These are phyloP conservation scores for Talpa occidentalis DNA, from an alignment of 2,113 vertebrate species.

Conservation along the genomic window DNA sequence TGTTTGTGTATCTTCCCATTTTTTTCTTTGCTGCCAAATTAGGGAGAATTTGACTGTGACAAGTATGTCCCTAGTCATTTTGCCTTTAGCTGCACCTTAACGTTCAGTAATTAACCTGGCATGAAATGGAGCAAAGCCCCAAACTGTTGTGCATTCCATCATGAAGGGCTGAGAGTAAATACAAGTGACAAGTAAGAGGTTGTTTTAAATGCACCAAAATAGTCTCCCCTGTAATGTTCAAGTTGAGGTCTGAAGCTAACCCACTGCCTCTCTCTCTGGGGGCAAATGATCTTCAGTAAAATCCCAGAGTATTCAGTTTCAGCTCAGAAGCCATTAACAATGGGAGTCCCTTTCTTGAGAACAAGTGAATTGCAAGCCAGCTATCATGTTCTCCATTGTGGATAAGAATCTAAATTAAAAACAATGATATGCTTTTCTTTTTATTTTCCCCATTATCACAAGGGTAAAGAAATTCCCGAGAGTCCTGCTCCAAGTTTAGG, in stretches of 20 bases:
- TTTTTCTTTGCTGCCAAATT: not conserved
- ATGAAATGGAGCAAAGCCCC: not conserved
- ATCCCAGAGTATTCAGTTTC: slow-evolving; percentile 40
- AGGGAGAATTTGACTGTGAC: not conserved
- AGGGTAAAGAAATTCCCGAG: not conserved
- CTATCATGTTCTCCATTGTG: slow-evolving; percentile 18
- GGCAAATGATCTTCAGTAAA: not conserved
- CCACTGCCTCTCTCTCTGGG: not conserved
- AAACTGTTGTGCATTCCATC: not conserved
- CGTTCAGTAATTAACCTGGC: not conserved
- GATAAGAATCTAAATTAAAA: slow-evolving; percentile 60
- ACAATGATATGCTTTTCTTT: slow-evolving; percentile 45
- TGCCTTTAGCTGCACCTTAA: not conserved
- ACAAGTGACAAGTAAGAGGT: not conserved
- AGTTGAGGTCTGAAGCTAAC: not conserved
- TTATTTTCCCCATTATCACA: slow-evolving; percentile 4
- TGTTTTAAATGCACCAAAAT: not conserved
- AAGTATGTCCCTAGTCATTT: not conserved
- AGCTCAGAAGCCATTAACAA: not conserved
- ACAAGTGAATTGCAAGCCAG: slow-evolving; percentile 49
- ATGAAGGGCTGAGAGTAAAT: not conserved
- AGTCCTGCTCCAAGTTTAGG: not conserved
- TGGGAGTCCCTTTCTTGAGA: not conserved
- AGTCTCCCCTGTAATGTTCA: not conserved
- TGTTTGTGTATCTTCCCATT: not conserved